Conservation (phyloP, 1,140 invertebrate species). For the Lutraria rhynchaena region DNA sequence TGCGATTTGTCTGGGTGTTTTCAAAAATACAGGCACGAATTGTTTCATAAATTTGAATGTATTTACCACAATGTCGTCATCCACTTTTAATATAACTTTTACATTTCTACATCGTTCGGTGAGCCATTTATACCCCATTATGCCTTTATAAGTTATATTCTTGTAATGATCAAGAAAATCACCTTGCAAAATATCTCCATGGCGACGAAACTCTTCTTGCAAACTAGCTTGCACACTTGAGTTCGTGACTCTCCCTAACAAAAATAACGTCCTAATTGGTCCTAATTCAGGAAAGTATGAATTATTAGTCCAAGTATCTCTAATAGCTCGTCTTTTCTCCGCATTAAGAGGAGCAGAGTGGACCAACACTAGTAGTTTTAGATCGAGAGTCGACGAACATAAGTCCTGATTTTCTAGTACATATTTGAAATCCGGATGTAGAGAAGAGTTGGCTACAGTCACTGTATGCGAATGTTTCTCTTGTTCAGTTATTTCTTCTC, state of each 20-base stretch:
- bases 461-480: too few relatives aligned
- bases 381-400: constrained; percentile 32
- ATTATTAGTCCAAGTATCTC: constrained; percentile 74
- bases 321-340: constrained; percentile 60
- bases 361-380: constrained; percentile 60
- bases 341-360: constrained; percentile 65
- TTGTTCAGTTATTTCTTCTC: too few relatives aligned
- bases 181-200: constrained; percentile 72
- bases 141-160: constrained; percentile 80
- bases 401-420: constrained; percentile 14
- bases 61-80: constrained; percentile 93
- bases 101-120: constrained; percentile 86
- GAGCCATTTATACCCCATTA: constrained; percentile 89
- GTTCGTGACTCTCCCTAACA: constrained; percentile 86
- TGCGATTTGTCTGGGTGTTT: constrained; percentile 27
- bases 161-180: constrained; percentile 71
- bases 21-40: constrained; percentile 7
- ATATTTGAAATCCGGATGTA: background rate
- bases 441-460: too few relatives aligned
- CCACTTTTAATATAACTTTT: constrained; percentile 92
- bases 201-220: constrained; percentile 49
- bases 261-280: constrained; percentile 84
- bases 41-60: constrained; percentile 82
- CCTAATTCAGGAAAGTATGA: constrained; percentile 30
- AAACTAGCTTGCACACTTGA: constrained; percentile 36